These are phyloP conservation scores for Petrophora chlorosata DNA, from an alignment of 2,888 invertebrate genomes.

Conservation along the genomic window DNA sequence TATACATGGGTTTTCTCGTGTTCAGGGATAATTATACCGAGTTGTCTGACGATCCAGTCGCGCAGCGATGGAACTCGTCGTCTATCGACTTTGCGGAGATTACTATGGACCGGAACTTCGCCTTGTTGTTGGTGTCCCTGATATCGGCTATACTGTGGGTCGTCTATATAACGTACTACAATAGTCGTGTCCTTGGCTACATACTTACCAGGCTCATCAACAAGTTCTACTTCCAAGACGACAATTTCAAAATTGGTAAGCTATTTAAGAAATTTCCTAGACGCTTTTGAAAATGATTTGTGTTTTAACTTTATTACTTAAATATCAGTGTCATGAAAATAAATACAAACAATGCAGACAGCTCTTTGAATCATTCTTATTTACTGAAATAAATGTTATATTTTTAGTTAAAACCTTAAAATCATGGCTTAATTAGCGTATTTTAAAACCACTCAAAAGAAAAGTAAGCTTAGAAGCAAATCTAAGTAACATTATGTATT, in stretches of 20 bases:
- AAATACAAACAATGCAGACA: too few relatives aligned
- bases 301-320: too few relatives aligned
- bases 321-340: too few relatives aligned
- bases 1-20: conserved; percentile 44
- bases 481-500: too few relatives aligned
- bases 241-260: conserved; percentile 94
- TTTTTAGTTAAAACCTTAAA: too few relatives aligned
- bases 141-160: conserved; percentile 95
- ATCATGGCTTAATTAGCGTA: too few relatives aligned
- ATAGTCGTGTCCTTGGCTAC: conserved; percentile 95
- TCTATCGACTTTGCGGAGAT: conserved; percentile 86
- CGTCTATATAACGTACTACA: conserved; percentile 97
- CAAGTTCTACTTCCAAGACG: conserved; percentile 92
- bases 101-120: conserved; percentile 89
- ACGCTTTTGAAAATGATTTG: background rate
- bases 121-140: conserved; percentile 90
- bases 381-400: too few relatives aligned
- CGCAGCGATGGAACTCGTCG: conserved; percentile 84
- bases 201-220: conserved; percentile 95
- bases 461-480: too few relatives aligned
- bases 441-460: too few relatives aligned
- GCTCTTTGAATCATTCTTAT: too few relatives aligned
- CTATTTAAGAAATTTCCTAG: conserved; percentile 22
- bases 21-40: conserved; percentile 68
- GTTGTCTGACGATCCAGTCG: conserved; percentile 61